These are phyloP conservation scores for Chironomus riparius DNA, from an alignment of 2,888 invertebrate genomes.

Conservation along the genomic window DNA sequence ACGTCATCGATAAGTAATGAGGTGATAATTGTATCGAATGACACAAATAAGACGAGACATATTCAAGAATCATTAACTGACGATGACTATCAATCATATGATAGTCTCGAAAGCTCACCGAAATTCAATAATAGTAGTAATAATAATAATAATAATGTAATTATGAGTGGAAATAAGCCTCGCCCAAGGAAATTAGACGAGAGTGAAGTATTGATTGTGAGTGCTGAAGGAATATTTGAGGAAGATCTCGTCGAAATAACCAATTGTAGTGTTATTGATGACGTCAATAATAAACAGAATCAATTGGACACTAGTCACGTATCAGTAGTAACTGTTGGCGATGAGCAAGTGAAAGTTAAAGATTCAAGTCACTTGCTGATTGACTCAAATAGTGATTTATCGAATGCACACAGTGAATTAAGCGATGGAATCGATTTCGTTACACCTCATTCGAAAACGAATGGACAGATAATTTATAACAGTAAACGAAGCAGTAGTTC, in stretches of 20 bases:
- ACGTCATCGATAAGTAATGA: conserved; percentile 44
- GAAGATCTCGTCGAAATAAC: conserved; percentile 48
- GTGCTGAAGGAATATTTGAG: conserved; percentile 52
- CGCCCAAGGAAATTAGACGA: conserved; percentile 67
- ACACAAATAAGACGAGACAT: conserved; percentile 58
- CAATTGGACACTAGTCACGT: conserved; percentile 76
- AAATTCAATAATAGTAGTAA: conserved; percentile 31
- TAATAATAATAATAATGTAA: conserved; percentile 34
- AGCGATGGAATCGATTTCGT: conserved; percentile 29
- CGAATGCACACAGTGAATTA: conserved; percentile 29
- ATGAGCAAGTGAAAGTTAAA: conserved; percentile 60
- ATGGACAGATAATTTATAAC: conserved; percentile 43
- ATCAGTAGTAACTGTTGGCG: conserved; percentile 82
- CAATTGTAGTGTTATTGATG: conserved; percentile 29
- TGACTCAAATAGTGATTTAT: conserved; percentile 34
- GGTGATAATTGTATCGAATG: conserved; percentile 74
- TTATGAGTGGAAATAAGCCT: conserved; percentile 34
- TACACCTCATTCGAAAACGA: conserved; percentile 37
- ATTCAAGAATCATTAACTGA: conserved; percentile 63
- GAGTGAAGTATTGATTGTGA: conserved; percentile 76
- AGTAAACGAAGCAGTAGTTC: conserved; percentile 29
- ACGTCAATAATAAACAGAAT: conserved; percentile 39
- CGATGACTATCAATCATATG: conserved; percentile 66
- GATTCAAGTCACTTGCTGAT: conserved; percentile 49
- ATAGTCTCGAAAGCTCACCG: conserved; percentile 56